Base-by-base conservation (phyloP, 2,797 vertebrate species). In the Sebastes trivittatus region DNA sequence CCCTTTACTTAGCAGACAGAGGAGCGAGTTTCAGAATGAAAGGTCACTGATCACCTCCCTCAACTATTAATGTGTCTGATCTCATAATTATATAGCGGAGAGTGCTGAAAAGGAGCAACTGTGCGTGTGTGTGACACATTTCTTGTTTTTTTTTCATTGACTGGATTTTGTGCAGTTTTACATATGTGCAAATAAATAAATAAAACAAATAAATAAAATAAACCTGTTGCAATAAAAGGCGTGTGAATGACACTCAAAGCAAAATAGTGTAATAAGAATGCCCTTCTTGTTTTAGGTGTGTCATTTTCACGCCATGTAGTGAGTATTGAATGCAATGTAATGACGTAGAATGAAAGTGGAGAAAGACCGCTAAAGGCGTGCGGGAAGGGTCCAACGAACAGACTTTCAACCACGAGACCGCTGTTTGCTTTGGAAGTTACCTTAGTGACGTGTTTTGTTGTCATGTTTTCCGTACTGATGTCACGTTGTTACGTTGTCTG, bases 11-110 rank as follows among this genome's bases (percentile, higher is more conserved):
- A 16, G 55, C 84, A 87, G 83, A 85, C 68, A 74, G 34, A 70
- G 49, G 18, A 72, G 66, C 2, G 29, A 66, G 55, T 72, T 80
- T 82, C 42, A 80, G 30, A 78, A 20, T 34, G 60, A 85, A 89
- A 89, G 77, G 76, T 89, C 81, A 84, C 49, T 52, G 42, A 87
- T 84, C 29, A 71, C 68, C 36, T 69, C 80, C 65, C 42, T 69
- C 42, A 64, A 58, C 69, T 83, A 65, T 54, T 74, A 82, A 83
- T 60, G 25, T 30, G 61, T 67, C 62, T 77, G 76, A 87, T 65
- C 69, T 84, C 66, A 74, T 55, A 62, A 85, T 84, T 20, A 68
- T 30, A 75, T 29, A 25, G 75, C 60, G 61, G 60, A 58, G 42
- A 13, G 11, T 16, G 38, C 56, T 55, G 46, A 62, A 76, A 72